phyloP scores from a whole-genome alignment of 2,888 invertebrate species.

The Mythimna pallens region DNA sequence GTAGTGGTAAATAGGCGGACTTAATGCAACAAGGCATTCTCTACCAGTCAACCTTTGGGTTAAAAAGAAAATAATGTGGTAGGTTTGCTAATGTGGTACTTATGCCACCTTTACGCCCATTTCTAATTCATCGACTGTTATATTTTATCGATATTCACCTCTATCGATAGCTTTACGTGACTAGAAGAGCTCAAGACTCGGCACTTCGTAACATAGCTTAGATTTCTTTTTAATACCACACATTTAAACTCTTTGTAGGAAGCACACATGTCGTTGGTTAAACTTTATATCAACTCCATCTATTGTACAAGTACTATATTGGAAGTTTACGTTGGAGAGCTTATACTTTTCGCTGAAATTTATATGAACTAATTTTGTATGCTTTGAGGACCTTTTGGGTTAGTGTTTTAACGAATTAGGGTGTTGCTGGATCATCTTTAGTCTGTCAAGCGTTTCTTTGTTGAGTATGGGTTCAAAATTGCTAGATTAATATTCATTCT shows the following conservation, averaged over 20 bases:
- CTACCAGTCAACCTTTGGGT: too few relatives aligned
- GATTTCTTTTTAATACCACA: slow-evolving; percentile 90
- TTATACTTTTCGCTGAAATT: slow-evolving; percentile 40
- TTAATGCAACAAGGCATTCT: too few relatives aligned
- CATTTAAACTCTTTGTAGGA: slow-evolving; percentile 85
- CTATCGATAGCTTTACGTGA: slow-evolving; percentile 63
- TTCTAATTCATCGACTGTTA: slow-evolving; percentile 24
- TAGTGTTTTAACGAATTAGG: not conserved
- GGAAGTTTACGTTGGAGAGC: slow-evolving; percentile 55
- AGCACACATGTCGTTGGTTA: slow-evolving; percentile 78
- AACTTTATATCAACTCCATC: slow-evolving; percentile 71
- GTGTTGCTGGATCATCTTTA: too few relatives aligned
- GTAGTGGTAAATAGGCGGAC: too few relatives aligned
- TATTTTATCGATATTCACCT: slow-evolving; percentile 37
- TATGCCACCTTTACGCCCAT: too few relatives aligned
- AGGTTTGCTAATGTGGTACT: too few relatives aligned
- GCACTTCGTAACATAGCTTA: slow-evolving; percentile 82
- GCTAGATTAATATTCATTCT: too few relatives aligned
- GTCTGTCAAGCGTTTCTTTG: too few relatives aligned
- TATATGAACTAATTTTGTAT: slow-evolving; percentile 39
- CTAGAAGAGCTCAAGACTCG: slow-evolving; percentile 75
- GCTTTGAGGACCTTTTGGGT: slow-evolving; percentile 2
- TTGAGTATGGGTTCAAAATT: too few relatives aligned
- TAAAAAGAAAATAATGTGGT: too few relatives aligned
- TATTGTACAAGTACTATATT: slow-evolving; percentile 66